Percentiles rank a stretch among this genome's conserved stretches.
These are phyloP conservation scores for Cynaeus angustus DNA, from an alignment of 2,888 invertebrate species.

Conservation along the genomic window DNA sequence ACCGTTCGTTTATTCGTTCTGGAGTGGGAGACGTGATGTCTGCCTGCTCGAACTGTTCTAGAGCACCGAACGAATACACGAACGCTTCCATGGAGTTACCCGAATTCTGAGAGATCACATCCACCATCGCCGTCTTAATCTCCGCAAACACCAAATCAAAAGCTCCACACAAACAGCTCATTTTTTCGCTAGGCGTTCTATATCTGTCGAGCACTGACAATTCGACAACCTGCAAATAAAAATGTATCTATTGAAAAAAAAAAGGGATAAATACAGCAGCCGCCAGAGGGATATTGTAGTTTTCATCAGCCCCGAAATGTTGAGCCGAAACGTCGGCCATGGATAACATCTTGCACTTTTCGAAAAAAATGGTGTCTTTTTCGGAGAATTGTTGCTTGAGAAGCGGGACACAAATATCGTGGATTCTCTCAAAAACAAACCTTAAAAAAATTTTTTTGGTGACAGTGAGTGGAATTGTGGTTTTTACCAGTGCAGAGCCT, in stretches of 20 bases:
- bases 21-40: too few relatives aligned
- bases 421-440: conserved; percentile 62
- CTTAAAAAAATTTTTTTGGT: conserved; percentile 52
- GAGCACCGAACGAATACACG: too few relatives aligned
- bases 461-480: conserved; percentile 37
- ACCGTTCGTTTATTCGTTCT: too few relatives aligned
- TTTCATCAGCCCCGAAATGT: conserved; percentile 69
- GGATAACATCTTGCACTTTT: conserved; percentile 66
- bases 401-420: conserved; percentile 66
- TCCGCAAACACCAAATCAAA: conserved; percentile 72
- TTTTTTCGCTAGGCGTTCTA: conserved; percentile 70
- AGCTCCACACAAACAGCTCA: conserved; percentile 70
- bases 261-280: conserved; percentile 67
- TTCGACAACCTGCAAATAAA: conserved; percentile 68
- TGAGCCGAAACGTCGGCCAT: conserved; percentile 67
- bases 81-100: conserved; percentile 54
- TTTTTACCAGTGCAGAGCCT: conserved; percentile 51
- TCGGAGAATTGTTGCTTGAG: conserved; percentile 61
- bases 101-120: conserved; percentile 65
- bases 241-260: too few relatives aligned
- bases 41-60: too few relatives aligned
- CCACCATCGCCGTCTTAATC: conserved; percentile 70
- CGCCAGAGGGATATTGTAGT: conserved; percentile 68
- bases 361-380: conserved; percentile 66
- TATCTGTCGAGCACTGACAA: conserved; percentile 70